These are phyloP conservation scores for Latrodectus hesperus DNA, from an alignment of 2,888 invertebrate genomes.

Conservation along the genomic window DNA sequence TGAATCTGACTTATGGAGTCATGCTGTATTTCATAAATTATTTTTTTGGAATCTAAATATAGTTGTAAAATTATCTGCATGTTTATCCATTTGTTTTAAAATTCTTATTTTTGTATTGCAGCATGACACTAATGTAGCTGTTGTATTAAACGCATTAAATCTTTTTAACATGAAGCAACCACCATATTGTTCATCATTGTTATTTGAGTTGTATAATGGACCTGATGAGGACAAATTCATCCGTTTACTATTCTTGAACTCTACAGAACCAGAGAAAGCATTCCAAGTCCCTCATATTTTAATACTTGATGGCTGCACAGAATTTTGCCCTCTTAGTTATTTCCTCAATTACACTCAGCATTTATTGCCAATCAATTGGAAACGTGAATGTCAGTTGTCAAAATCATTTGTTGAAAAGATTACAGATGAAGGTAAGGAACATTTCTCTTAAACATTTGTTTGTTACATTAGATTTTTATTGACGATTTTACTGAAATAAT, in stretches of 20 bases:
- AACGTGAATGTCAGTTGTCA: conserved; percentile 51
- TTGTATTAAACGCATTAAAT: conserved; percentile 49
- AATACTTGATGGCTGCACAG: conserved; percentile 50
- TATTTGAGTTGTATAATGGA: conserved; percentile 53
- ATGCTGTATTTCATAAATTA: no score
- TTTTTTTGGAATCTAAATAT: no score
- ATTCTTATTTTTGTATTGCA: conserved; percentile 15
- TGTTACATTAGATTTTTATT: not conserved
- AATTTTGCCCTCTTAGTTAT: conserved; percentile 52
- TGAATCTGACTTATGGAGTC: no score
- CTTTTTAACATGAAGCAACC: conserved; percentile 48
- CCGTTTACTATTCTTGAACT: conserved; percentile 53
- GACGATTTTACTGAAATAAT: not conserved
- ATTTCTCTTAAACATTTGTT: not conserved
- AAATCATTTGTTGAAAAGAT: conserved; percentile 40
- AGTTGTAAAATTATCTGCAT: no score
- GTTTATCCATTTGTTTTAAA: not conserved
- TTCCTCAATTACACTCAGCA: conserved; percentile 48
- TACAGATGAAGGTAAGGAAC: conserved; percentile 27
- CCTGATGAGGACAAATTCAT: conserved; percentile 6
- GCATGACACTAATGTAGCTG: conserved; percentile 66
- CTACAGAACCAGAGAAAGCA: conserved; percentile 42
- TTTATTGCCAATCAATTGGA: conserved; percentile 60
- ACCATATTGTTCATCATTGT: conserved; percentile 53
- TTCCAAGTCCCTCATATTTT: conserved; percentile 37